Conservation (phyloP, 2,888 invertebrate genomes). For the Drosophila nr. perissopoda region DNA sequence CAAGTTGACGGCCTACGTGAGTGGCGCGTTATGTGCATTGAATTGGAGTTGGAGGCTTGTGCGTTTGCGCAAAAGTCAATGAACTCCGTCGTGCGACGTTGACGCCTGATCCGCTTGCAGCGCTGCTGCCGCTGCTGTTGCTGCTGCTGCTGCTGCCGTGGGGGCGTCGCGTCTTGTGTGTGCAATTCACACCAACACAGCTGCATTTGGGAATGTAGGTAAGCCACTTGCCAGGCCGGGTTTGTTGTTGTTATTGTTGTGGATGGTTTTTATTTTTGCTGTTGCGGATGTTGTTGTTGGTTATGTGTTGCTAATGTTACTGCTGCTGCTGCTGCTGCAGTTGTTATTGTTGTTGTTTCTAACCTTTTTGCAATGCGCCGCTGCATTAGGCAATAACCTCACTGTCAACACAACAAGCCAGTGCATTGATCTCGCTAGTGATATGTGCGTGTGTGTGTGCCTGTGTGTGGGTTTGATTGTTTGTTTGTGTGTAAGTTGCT, state of each 20-base stretch:
- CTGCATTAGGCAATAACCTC: constrained; percentile 74
- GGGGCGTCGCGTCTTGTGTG: constrained; percentile 60
- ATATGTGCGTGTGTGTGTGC: constrained; percentile 18
- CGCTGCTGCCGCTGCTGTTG: constrained; percentile 38
- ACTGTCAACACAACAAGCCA: constrained; percentile 65
- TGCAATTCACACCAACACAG: constrained; percentile 71
- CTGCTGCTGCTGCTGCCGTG: constrained; percentile 49
- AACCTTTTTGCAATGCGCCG: constrained; percentile 74
- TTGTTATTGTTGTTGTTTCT: constrained; percentile 54
- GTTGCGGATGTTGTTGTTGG: constrained; percentile 34
- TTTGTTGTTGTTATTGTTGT: constrained; percentile 37
- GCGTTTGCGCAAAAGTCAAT: constrained; percentile 79
- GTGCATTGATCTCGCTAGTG: constrained; percentile 72
- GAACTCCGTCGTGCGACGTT: constrained; percentile 64
- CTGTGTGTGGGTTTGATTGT: constrained; percentile 1
- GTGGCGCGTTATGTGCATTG: constrained; percentile 74
- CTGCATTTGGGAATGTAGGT: constrained; percentile 77
- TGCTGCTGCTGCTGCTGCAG: constrained; percentile 21
- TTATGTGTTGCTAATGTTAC: constrained; percentile 37
- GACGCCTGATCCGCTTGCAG: constrained; percentile 54
- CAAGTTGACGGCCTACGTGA: constrained; percentile 80
- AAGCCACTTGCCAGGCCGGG: constrained; percentile 72
- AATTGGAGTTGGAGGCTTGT: constrained; percentile 79
- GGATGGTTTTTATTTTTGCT: constrained; percentile 12
- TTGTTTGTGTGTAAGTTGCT: constrained; percentile 7